Conservation (phyloP, 2,113 vertebrate genomes). For the Chaenogobius annularis region DNA sequence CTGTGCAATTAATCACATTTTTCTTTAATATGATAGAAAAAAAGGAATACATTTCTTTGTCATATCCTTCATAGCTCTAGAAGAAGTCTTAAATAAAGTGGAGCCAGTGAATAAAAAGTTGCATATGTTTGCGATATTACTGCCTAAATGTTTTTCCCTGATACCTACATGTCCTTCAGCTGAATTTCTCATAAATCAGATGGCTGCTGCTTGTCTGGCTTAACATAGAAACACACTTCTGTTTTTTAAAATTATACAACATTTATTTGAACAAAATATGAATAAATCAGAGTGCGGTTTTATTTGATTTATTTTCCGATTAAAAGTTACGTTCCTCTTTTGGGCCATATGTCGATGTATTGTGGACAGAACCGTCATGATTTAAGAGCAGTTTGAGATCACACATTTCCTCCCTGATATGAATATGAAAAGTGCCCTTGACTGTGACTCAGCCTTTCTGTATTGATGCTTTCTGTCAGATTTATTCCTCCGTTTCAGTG, state of each 20-base stretch:
- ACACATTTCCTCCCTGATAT: slow-evolving; percentile 39
- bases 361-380: slow-evolving; percentile 29
- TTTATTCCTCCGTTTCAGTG: slow-evolving; percentile 23
- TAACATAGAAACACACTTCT: slow-evolving; percentile 5
- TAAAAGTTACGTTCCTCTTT: slow-evolving; percentile 41
- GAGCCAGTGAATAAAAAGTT: background rate
- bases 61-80: too few relatives aligned
- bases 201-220: slow-evolving; percentile 26
- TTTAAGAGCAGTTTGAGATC: slow-evolving; percentile 45
- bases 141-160: background rate
- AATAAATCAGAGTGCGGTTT: slow-evolving; percentile 31
- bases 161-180: slow-evolving; percentile 6
- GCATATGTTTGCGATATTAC: background rate
- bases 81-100: background rate
- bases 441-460: slow-evolving; percentile 55
- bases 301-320: slow-evolving; percentile 40
- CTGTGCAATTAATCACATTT: too few relatives aligned
- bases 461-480: slow-evolving; percentile 42
- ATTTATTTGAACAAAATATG: slow-evolving; percentile 45
- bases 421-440: slow-evolving; percentile 59
- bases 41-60: too few relatives aligned
- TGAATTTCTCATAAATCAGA: slow-evolving; percentile 26
- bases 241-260: background rate
- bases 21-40: too few relatives aligned
- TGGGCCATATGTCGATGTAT: slow-evolving; percentile 48